Percentiles rank a stretch among this genome's conserved stretches.
These are phyloP conservation scores for Nymphalis polychloros DNA, from an alignment of 2,888 invertebrate species.

Conservation along the genomic window DNA sequence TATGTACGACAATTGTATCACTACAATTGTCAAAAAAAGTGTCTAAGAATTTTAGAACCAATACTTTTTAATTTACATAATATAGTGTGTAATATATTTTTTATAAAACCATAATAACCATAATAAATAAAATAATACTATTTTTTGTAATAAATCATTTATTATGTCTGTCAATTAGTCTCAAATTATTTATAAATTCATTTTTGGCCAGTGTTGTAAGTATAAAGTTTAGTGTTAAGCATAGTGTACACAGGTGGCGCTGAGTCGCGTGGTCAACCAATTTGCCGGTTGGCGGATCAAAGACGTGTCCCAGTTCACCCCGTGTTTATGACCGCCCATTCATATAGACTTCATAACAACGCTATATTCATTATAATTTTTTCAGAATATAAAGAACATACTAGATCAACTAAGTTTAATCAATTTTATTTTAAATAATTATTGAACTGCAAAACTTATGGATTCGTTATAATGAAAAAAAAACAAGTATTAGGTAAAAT, in stretches of 20 bases:
- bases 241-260: slow-evolving; percentile 57
- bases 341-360: slow-evolving; percentile 28
- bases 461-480: no score
- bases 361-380: slow-evolving; percentile 24
- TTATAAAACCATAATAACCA: no score
- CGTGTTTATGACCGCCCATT: slow-evolving; percentile 26
- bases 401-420: no score
- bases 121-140: background rate
- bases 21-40: no score
- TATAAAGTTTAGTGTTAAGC: slow-evolving; percentile 30
- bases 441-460: no score
- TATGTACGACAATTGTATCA: no score
- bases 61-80: no score
- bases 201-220: slow-evolving; percentile 14
- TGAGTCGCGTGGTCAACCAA: slow-evolving; percentile 58
- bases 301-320: slow-evolving; percentile 49
- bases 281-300: slow-evolving; percentile 73
- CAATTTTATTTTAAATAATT: no score
- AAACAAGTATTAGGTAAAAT: background rate
- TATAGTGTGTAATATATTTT: no score
- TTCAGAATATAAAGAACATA: slow-evolving; percentile 5
- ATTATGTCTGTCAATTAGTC: background rate
- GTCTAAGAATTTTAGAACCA: no score
- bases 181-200: background rate
- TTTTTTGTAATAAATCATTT: background rate